Percentiles rank a stretch among this genome's conserved stretches.
These are phyloP conservation scores for Aythya baeri DNA, from an alignment of 2,113 vertebrate species.

Conservation along the genomic window DNA sequence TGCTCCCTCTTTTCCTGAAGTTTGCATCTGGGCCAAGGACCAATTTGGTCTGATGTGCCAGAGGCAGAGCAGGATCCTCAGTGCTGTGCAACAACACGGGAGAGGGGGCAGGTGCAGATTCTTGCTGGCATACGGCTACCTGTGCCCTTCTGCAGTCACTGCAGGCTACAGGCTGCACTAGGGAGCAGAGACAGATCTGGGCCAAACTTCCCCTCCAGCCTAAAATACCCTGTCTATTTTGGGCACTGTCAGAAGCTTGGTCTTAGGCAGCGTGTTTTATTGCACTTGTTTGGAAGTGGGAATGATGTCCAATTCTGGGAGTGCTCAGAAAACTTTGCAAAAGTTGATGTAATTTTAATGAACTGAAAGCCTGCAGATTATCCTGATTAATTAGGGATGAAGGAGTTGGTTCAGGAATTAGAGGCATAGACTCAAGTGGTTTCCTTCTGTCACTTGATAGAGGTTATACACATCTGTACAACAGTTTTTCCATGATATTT, in stretches of 20 bases:
- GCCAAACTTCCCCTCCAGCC: neutral
- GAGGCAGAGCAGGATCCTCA: neutral
- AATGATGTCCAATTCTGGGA: neutral
- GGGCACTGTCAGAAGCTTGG: neutral
- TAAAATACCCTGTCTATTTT: neutral
- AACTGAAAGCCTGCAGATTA: neutral
- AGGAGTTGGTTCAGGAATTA: neutral
- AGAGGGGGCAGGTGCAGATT: neutral
- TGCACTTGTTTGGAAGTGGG: neutral
- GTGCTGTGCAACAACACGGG: fast-evolving
- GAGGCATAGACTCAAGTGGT: fast-evolving
- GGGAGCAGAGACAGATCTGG: neutral
- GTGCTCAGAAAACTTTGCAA: neutral
- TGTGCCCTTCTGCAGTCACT: neutral
- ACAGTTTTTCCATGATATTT: neutral
- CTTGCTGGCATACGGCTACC: fast-evolving
- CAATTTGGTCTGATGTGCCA: neutral
- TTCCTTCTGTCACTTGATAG: neutral
- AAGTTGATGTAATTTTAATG: neutral
- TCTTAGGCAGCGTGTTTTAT: neutral
- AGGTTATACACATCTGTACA: neutral
- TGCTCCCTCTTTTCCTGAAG: neutral
- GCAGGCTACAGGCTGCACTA: neutral
- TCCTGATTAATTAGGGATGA: neutral
- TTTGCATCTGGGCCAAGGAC: neutral